Evolutionary conservation across 1,140 invertebrate genomes (phyloP).

Genomic region (Papilio xuthus): DNA sequence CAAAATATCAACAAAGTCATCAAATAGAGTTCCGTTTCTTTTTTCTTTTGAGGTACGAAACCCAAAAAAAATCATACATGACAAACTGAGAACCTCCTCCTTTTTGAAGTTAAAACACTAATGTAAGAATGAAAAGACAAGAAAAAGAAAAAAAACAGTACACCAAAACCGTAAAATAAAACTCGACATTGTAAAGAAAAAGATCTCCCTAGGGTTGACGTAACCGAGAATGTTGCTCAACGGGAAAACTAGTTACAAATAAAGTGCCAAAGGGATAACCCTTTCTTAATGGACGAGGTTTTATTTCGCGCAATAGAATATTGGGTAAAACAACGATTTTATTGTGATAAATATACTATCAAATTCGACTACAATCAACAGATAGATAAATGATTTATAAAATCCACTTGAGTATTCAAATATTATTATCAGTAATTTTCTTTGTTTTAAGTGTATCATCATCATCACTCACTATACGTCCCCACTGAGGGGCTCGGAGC

Average conservation of each 20-base stretch:
- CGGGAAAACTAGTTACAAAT: constrained; percentile 24
- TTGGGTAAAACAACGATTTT: neutral
- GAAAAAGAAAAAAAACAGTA: constrained; percentile 11
- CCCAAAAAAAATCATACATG: too few relatives aligned
- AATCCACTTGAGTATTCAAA: neutral
- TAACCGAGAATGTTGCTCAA: neutral
- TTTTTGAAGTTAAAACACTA: too few relatives aligned
- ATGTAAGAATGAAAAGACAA: neutral
- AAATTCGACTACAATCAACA: neutral
- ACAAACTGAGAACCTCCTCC: too few relatives aligned
- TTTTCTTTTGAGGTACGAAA: too few relatives aligned
- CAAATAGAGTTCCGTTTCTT: too few relatives aligned
- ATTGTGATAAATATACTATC: too few relatives aligned
- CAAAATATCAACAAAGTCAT: too few relatives aligned
- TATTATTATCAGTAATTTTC: too few relatives aligned
- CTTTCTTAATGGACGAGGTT: constrained; percentile 5
- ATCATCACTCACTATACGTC: too few relatives aligned
- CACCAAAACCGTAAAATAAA: constrained; percentile 14
- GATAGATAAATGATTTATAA: neutral
- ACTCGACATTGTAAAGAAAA: neutral
- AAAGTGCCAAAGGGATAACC: constrained; percentile 25
- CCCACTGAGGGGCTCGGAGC: too few relatives aligned
- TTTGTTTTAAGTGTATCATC: too few relatives aligned
- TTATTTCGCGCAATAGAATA: neutral
- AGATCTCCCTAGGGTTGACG: neutral